Evolutionary conservation across 2,888 invertebrate genomes (phyloP).

Genomic region (Apotomis turbidana): DNA sequence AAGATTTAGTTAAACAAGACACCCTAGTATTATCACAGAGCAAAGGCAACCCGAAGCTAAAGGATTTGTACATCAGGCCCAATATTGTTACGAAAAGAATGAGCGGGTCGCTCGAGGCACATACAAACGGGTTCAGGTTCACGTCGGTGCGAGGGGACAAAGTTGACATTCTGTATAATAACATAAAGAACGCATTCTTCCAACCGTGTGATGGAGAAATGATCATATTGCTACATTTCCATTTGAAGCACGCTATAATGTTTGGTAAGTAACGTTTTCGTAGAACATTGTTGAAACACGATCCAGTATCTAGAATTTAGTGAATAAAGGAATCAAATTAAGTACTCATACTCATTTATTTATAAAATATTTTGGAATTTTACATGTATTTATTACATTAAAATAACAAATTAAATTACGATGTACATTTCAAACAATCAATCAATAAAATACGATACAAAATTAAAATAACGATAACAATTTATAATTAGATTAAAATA

Average conservation of each 20-base stretch:
- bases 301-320: too few species aligned
- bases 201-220: constrained; percentile 99
- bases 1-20: constrained; percentile 99
- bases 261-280: constrained; percentile 87
- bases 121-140: constrained; percentile 97
- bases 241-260: constrained; percentile 99
- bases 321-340: too few species aligned
- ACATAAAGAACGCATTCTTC: constrained; percentile 99
- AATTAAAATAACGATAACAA: too few species aligned
- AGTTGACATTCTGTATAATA: constrained; percentile 99
- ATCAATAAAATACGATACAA: too few species aligned
- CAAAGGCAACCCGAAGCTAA: constrained; percentile 98
- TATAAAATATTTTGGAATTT: too few species aligned
- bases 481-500: too few species aligned
- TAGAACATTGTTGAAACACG: not conserved
- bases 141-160: constrained; percentile 99
- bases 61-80: constrained; percentile 99
- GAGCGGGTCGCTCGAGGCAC: constrained; percentile 97
- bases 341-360: too few species aligned
- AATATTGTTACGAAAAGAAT: constrained; percentile 98
- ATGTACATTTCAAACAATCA: too few species aligned
- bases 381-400: too few species aligned
- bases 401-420: too few species aligned
- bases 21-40: constrained; percentile 96
- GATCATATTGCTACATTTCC: constrained; percentile 99